phyloP scores from a whole-genome alignment of 2,113 vertebrate species.

The Mobula hypostoma region DNA sequence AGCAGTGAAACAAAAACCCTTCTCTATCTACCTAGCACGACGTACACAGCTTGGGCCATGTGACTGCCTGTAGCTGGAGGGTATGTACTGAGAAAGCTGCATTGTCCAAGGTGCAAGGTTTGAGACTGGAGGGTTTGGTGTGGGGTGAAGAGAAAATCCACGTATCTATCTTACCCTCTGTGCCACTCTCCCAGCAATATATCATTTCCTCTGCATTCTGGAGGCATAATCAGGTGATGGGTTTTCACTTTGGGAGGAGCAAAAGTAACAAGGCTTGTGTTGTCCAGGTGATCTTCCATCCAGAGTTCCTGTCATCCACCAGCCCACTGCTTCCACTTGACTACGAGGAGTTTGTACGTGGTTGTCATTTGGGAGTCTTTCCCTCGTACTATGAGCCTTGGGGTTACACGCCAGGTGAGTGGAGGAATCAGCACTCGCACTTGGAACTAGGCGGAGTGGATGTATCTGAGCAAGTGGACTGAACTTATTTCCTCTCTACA shows the following conservation, averaged over 20 bases:
- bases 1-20: no score
- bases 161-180: no score
- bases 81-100: no score
- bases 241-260: not conserved
- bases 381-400: slow-evolving; percentile 90
- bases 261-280: not conserved
- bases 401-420: slow-evolving; percentile 84
- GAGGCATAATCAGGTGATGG: not conserved
- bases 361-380: slow-evolving; percentile 84
- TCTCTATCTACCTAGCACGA: no score
- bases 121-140: not conserved
- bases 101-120: no score
- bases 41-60: no score
- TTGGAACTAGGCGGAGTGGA: not conserved
- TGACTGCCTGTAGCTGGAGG: no score
- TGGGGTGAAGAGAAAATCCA: no score
- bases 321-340: slow-evolving; percentile 84
- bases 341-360: slow-evolving; percentile 86
- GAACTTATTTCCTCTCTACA: no score
- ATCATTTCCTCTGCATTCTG: not conserved
- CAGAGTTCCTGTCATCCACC: slow-evolving; percentile 85
- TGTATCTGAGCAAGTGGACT: not conserved
- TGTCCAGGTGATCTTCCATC: slow-evolving; percentile 80
- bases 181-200: not conserved
- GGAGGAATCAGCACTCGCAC: not conserved